These are phyloP conservation scores for Apodemia mormo DNA, from an alignment of 2,888 invertebrate species.

Conservation along the genomic window DNA sequence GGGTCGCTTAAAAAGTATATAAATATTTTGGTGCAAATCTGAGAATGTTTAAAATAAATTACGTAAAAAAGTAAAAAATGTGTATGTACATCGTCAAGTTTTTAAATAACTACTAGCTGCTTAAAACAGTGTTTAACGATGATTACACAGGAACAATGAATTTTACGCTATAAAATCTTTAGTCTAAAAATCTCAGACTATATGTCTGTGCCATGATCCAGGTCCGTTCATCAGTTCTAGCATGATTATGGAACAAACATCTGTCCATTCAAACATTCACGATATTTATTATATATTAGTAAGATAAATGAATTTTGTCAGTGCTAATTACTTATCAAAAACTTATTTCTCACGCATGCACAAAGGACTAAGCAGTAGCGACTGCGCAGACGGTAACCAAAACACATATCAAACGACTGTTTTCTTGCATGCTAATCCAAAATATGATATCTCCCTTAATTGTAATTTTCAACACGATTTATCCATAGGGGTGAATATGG, in stretches of 20 bases:
- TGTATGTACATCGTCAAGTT: no score
- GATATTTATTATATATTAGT: background rate
- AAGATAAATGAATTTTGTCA: background rate
- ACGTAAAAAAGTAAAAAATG: no score
- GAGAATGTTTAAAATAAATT: no score
- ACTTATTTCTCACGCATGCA: constrained; percentile 35
- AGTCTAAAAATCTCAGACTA: background rate
- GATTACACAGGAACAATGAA: no score
- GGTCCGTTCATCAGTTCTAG: no score
- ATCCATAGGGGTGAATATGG: constrained; percentile 90
- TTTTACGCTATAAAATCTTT: no score
- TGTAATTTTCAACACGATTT: constrained; percentile 27
- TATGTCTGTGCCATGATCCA: background rate
- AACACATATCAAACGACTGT: constrained; percentile 34
- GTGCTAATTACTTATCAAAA: background rate
- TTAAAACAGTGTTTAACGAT: no score
- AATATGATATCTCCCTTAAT: constrained; percentile 21
- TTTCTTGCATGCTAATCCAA: constrained; percentile 35
- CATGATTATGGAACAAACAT: background rate
- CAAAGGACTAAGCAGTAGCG: constrained; percentile 53
- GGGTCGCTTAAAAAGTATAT: no score
- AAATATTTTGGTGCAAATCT: no score
- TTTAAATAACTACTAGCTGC: no score
- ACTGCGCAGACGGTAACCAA: constrained; percentile 54
- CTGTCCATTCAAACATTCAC: background rate